Evolutionary conservation across 2,113 vertebrate genomes (phyloP).

Genomic region (Bothrops jararaca): DNA sequence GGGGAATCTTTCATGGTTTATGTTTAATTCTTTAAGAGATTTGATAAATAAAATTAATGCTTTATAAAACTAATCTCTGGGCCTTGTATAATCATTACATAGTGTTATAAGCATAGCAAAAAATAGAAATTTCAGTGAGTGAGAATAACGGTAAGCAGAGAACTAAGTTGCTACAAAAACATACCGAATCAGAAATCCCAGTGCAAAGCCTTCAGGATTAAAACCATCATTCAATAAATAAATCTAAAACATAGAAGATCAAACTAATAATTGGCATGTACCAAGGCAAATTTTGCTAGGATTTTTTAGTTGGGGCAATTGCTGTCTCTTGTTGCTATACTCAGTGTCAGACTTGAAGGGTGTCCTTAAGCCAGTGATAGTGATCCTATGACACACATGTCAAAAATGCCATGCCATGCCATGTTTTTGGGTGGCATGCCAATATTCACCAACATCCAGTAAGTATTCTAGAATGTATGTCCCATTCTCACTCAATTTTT

Average conservation of each 20-base stretch:
- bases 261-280: background rate
- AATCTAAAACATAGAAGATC: background rate
- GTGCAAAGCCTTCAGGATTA: background rate
- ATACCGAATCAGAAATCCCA: background rate
- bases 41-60: background rate
- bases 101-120: background rate
- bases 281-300: background rate
- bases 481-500: background rate
- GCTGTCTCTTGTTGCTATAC: background rate
- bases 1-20: background rate
- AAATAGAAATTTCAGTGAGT: background rate
- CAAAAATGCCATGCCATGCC: background rate
- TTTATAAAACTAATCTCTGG: background rate
- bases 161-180: background rate
- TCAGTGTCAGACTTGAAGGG: background rate
- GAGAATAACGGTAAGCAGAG: background rate
- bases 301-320: background rate
- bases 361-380: background rate
- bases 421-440: background rate
- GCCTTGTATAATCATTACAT: background rate
- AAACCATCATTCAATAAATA: background rate
- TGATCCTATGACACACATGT: background rate
- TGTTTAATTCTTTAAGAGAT: background rate
- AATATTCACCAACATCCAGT: background rate
- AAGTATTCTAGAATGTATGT: background rate